Evolutionary conservation across 2,113 vertebrate species (phyloP), one percentile per base, ranked within the genome.

Genomic region (Misgurnus mizolepis): DNA sequence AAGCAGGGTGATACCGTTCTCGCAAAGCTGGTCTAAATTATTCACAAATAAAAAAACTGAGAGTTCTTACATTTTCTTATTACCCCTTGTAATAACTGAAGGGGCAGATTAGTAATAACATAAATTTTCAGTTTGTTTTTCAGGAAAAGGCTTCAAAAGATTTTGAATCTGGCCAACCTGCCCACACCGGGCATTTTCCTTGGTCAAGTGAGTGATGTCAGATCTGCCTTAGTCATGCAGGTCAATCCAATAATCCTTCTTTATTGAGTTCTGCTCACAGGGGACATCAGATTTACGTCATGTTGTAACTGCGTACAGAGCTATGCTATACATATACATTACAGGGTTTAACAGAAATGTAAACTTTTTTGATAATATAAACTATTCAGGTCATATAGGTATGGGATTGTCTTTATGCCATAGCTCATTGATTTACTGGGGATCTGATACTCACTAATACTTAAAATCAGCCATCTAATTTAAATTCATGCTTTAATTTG

Each of bases 191-290:
- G 56, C 14, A 74, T 74, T 40, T 74, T 45, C 56, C 71, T 74
- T 43, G 40, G 61, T 47, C 10, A 60, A 15, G 40, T 72, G 17
- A 74, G 22, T n/a, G 22, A 74, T 74, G 40, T 58, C 69, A 39
- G 17, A 72, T 56, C 69, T 56, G 60, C 18, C n/a, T 45, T 22
- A 61, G 41, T 18, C 71, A 43, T 27, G n/a, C 10, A 74, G 71
- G 56, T 45, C 18, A 74, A 74, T 74, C 55, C 41, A 47, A 61
- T 61, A 74, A 74, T 74, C 40, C n/a, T 61, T 18, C 71, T 61
- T 74, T 74, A 74, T 74, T 58, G 71, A 61, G 40, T 74, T 74
- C 71, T 74, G 39, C 41, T 53, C 3, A 39, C n/a, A 40, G 69
- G 55, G 10, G 11, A 43, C 56, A 61, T 22, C 56, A 61, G 58